Evolutionary conservation across 2,888 invertebrate genomes (phyloP), one percentile per base, ranked within the genome.

Genomic region (Gisinianus flammeolus): DNA sequence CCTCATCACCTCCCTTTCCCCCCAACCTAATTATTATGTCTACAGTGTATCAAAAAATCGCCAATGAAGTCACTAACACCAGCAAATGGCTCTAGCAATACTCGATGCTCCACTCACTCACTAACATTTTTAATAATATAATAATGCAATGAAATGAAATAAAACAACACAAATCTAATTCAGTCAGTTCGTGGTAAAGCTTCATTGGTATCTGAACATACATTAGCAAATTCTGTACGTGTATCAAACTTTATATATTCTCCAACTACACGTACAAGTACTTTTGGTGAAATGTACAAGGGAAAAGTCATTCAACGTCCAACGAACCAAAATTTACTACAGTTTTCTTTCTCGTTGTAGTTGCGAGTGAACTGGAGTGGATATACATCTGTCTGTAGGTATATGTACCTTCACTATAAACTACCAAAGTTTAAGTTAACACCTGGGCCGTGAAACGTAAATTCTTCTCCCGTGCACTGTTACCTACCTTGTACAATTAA

Each of bases 21-120:
- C 70, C 70, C 70, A 70, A 70, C 70, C 62, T 70, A 70, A 77
- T 77, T 70, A 77, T 70, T 77, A 77, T 52, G 30, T 28, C 58
- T 30, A 67, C 26, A 67, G 28, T 67, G 33, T 67, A 62, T 62
- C 62, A 62, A 62, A 62, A n/a, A 62, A 62, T 26, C 26, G 26
- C 62, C 62, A 62, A 62, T 62, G 62, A 62, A 62, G 26, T 62
- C 62, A 62, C 26, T 62, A 12, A 44, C 44, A 44, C 6, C 44
- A 35, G 8, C 44, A 44, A 44, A 44, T 44, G 44, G 44, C 44
- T 16, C 44, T 44, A 44, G 26, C 62, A 62, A 1, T 26, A 62
- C 28, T 12, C 31, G 12, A 31, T 67, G 33, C 67, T 58, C 58
- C 16, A 24, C 22, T 58, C 58, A 62, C 28, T 22, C 22, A 58